Evolutionary conservation across 2,113 vertebrate genomes (phyloP).

Genomic region (Stegostoma tigrinum): DNA sequence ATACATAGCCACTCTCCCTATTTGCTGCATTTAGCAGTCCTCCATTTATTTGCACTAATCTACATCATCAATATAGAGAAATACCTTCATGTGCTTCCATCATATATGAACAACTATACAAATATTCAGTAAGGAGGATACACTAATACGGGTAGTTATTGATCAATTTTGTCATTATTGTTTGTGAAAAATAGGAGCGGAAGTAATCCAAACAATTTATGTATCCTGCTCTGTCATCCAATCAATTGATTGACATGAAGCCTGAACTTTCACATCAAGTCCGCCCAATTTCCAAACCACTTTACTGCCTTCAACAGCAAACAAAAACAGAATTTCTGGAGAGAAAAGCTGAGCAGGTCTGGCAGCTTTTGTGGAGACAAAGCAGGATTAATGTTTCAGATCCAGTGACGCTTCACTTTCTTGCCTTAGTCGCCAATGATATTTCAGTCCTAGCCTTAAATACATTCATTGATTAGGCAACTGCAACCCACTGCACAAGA

Average conservation of each 20-base stretch:
- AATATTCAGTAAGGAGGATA: not conserved
- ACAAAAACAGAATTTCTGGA: too few species aligned
- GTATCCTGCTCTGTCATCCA: not conserved
- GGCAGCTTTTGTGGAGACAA: too few species aligned
- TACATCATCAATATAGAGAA: not conserved
- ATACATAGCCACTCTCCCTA: not conserved
- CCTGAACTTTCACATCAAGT: not conserved
- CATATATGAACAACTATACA: not conserved
- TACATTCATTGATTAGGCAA: not conserved
- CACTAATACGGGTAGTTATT: not conserved
- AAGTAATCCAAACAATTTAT: too few species aligned
- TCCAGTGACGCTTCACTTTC: too few species aligned
- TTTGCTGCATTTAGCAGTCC: not conserved
- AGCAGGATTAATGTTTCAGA: too few species aligned
- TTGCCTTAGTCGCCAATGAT: too few species aligned
- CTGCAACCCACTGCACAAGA: not conserved
- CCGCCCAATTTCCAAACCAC: not conserved
- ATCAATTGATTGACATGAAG: not conserved
- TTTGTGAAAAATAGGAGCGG: too few species aligned
- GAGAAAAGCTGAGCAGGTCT: too few species aligned
- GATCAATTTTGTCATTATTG: too few species aligned
- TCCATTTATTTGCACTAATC: not conserved
- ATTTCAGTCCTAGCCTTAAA: not conserved
- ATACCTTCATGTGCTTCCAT: not conserved
- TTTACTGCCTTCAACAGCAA: not conserved